Conservation (phyloP, 92 coral and sea anemone genomes). For the Siderastrea radians region DNA sequence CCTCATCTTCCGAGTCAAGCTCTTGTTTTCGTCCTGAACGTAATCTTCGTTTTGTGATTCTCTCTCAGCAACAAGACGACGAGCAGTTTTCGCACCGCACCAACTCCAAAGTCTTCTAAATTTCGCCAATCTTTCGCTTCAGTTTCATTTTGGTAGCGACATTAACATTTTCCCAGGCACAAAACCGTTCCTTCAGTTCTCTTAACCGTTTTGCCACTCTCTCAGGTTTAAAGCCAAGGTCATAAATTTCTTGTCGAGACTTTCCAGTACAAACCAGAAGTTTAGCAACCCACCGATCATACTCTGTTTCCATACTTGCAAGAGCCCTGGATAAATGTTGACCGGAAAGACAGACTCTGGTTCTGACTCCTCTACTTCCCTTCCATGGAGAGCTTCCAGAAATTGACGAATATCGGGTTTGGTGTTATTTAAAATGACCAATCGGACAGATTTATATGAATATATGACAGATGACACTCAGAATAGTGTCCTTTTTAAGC, state of each 20-base stretch:
- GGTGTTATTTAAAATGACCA: constrained; percentile 45
- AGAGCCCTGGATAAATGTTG: constrained; percentile 63
- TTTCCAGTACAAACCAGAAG: background rate
- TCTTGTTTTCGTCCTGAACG: constrained; percentile 59
- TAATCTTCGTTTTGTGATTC: constrained; percentile 57
- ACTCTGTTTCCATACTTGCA: constrained; percentile 72
- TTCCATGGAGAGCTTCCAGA: constrained; percentile 31
- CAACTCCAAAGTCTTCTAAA: constrained; percentile 42
- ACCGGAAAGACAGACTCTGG: constrained; percentile 45
- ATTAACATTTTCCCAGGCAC: constrained; percentile 57
- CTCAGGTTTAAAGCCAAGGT: constrained; percentile 68
- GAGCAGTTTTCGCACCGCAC: constrained; percentile 66
- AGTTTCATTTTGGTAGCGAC: constrained; percentile 53
- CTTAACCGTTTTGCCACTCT: constrained; percentile 38
- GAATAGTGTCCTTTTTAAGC: constrained; percentile 29
- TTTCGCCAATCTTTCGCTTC: constrained; percentile 37
- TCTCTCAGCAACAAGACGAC: constrained; percentile 58
- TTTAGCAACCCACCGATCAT: constrained; percentile 61
- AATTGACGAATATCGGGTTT: constrained; percentile 28
- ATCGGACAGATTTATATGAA: constrained; percentile 39
- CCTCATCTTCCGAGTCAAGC: constrained; percentile 71
- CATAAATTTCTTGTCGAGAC: constrained; percentile 60
- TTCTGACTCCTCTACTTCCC: constrained; percentile 30
- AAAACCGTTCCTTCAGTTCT: constrained; percentile 57
- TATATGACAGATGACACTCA: constrained; percentile 27